Base-by-base conservation (phyloP, 2,797 vertebrate genomes). In the Bradypodion ventrale region DNA sequence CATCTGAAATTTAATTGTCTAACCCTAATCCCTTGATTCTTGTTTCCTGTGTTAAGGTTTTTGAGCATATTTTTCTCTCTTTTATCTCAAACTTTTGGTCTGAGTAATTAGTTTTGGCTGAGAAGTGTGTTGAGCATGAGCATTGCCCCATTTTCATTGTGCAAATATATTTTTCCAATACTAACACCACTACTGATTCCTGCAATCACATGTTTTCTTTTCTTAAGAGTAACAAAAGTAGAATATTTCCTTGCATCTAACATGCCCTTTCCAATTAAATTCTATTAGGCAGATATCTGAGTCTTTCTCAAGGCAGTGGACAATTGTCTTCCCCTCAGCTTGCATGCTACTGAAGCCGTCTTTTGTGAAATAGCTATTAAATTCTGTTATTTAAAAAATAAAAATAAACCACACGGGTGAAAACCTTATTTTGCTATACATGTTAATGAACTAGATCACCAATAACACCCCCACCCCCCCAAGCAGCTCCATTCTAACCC, bases 401-500 rank as follows among this genome's bases (percentile, higher is more conserved):
- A 63, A 93, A 90, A 93, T 66, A 66, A 90, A 90, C 92, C 91
- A 91, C 85, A 93, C 92, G 92, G 85, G 88, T 88, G 85, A 93
- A 79, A 92, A 95, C 94, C 94, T 93, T 94, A 88, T 83, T 70
- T 89, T 87, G 94, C 94, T 93, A 94, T 93, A 95, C 95, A 95
- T 96, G 94, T 95, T 96, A 96, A 96, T 96, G 95, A 96, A 96
- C 94, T 95, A 95, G 93, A 93, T 93, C 85, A 37, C 89, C 85
- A 87, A 88, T 96, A 95, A n/a, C n/a, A n/a, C n/a, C n/a, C n/a
- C n/a, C n/a, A n/a, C n/a, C 52, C 95, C 95, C 95, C 95, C 94
- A 96, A 96, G 95, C 95, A 96, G 95, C 92, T 96, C 93, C 89
- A 89, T 95, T 95, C 92, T 96, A 95, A 95, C 95, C 95, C 92